phyloP scores from a whole-genome alignment of 2,797 vertebrate species.

The Sebastes baramenuke region DNA sequence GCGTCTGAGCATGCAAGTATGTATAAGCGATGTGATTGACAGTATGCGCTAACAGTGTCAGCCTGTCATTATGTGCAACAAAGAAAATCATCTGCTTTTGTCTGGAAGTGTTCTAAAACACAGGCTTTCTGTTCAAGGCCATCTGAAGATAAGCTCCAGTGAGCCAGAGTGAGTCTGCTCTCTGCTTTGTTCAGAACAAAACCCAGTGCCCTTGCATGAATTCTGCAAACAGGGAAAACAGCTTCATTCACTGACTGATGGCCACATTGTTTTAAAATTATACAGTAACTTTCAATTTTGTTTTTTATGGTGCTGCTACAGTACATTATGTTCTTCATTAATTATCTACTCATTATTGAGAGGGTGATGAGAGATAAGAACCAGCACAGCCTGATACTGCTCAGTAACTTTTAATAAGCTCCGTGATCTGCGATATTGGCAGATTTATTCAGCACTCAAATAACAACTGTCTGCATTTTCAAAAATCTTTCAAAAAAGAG shows the following conservation, averaged over 20 bases:
- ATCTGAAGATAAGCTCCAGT: conserved; percentile 67
- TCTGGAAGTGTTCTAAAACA: conserved; percentile 46
- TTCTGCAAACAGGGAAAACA: conserved; percentile 13
- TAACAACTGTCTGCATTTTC: background rate
- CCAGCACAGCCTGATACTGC: background rate
- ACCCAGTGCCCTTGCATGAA: conserved; percentile 7
- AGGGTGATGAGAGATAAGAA: conserved; percentile 23
- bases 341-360: conserved; percentile 20
- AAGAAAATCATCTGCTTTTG: conserved; percentile 53
- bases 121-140: conserved; percentile 52
- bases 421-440: background rate
- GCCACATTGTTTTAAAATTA: conserved; percentile 36
- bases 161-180: conserved; percentile 34
- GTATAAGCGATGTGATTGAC: conserved; percentile 13
- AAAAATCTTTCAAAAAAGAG: background rate
- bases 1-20: background rate
- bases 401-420: conserved; percentile 10
- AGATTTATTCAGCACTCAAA: conserved; percentile 18
- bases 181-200: conserved; percentile 31
- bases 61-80: conserved; percentile 44
- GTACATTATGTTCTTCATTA: conserved; percentile 6
- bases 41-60: conserved; percentile 1
- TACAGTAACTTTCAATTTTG: background rate
- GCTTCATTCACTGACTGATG: conserved; percentile 28
- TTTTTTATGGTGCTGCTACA: background rate